Evolutionary conservation across 2,888 invertebrate genomes (phyloP).

Genomic region (Pycnomerus fuliginosus): DNA sequence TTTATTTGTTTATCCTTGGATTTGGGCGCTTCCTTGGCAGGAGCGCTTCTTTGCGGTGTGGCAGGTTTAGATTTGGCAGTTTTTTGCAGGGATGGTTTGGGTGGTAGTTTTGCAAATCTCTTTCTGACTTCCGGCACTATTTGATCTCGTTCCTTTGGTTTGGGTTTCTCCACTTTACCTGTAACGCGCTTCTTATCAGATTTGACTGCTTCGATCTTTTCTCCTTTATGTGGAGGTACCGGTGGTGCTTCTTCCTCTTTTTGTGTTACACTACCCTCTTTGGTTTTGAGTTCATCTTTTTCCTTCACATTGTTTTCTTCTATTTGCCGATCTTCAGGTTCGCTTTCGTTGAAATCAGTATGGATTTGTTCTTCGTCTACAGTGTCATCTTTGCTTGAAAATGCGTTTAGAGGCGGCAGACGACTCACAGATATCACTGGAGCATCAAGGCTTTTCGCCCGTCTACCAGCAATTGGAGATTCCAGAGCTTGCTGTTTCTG

Average conservation of each 20-base stretch:
- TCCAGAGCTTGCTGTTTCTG: conserved; percentile 76
- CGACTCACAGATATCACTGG: conserved; percentile 78
- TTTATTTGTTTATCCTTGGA: conserved; percentile 10
- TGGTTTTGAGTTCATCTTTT: conserved; percentile 31
- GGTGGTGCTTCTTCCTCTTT: conserved; percentile 46
- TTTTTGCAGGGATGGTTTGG: conserved; percentile 26
- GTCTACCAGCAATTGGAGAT: conserved; percentile 71
- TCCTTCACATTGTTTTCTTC: conserved; percentile 32
- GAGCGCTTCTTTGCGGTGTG: conserved; percentile 11
- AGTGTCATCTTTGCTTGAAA: conserved; percentile 87
- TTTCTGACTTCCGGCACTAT: conserved; percentile 50
- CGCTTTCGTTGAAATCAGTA: conserved; percentile 32
- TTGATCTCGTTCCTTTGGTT: conserved; percentile 50
- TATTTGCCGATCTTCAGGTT: conserved; percentile 16
- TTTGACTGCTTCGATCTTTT: conserved; percentile 12
- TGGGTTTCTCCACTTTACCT: conserved; percentile 6
- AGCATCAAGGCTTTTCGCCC: conserved; percentile 82
- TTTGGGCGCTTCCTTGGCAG: background rate
- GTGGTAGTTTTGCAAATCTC: conserved; percentile 37
- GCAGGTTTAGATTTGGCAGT: conserved; percentile 29
- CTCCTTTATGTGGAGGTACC: conserved; percentile 18
- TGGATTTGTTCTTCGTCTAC: conserved; percentile 68
- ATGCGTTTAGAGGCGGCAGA: conserved; percentile 79
- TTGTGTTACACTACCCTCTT: conserved; percentile 43
- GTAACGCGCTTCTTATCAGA: conserved; percentile 11